Base-by-base conservation (phyloP, 2,113 vertebrate species). In the Tilapia sparmanii region DNA sequence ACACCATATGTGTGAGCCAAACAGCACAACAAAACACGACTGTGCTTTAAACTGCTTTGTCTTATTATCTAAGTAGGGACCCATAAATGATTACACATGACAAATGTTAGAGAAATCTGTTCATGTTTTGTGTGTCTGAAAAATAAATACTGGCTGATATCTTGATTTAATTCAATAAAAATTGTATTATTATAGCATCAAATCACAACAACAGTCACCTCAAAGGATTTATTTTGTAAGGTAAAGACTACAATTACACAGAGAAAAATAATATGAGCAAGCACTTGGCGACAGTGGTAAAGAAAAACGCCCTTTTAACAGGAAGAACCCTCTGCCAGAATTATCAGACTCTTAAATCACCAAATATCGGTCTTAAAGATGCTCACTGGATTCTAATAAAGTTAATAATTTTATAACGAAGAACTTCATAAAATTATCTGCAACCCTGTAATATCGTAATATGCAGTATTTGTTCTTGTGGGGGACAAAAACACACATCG, bases 231-330 rank as follows among this genome's bases (percentile, higher is more conserved):
- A 22, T 38, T 5, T 66, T 66, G 10, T 2, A 66, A 66, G 33
- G 33, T 66, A 38, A 66, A 66, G 19, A 35, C 61, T 66, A 66
- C 31, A 66, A 22, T 38, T 22, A 38, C 1, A 38, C 61, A 38
- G 61, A 38, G 61, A 38, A 38, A 66, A 38, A 19, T 38, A n/a
- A n/a, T 38, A 66, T 38, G 0, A 38, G 33, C 33, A 5, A 66
- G 61, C 0, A 38, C 61, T 38, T 38, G 61, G 33, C 1, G 2
- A 38, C 19, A 2, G 61, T 38, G 19, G 33, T 22, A 38, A 66
- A 38, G 33, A 66, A 66, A 38, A 66, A 66, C 61, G 38, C 19
- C 19, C 61, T 38, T 68, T 68, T 68, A 68, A 38, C 33, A 68
- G 2, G 33, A 22, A 38, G 19, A 22, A 68, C 11, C 19, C 10